Percentiles rank a stretch among this genome's conserved stretches.
Evolutionary conservation across 2,113 vertebrate species (phyloP).

Genomic region (Marmota flaviventris): DNA sequence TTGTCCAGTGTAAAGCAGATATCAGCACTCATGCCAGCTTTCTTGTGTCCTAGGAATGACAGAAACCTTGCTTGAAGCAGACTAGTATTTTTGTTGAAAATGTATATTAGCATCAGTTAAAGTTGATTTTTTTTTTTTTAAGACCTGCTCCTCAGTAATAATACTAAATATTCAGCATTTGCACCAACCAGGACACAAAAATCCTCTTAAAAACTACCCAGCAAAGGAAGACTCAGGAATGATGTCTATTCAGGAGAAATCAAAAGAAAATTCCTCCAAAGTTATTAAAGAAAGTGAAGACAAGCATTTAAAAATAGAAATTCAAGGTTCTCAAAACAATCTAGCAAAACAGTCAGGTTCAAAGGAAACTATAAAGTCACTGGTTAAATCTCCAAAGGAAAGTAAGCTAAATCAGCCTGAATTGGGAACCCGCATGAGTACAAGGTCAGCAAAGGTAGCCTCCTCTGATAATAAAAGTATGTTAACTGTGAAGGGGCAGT

Average conservation of each 20-base stretch:
- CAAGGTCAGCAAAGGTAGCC: slow-evolving; percentile 79
- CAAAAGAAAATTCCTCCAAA: slow-evolving; percentile 76
- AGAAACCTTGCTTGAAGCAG: slow-evolving; percentile 62
- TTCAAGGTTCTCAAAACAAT: slow-evolving; percentile 73
- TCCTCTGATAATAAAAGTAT: slow-evolving; percentile 76
- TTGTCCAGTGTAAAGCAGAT: slow-evolving; percentile 67
- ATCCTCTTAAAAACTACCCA: slow-evolving; percentile 42
- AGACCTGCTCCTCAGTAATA: slow-evolving; percentile 64
- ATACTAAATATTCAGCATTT: slow-evolving; percentile 72
- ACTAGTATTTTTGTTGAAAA: slow-evolving; percentile 78
- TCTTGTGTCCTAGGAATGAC: slow-evolving; percentile 63
- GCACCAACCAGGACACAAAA: neutral
- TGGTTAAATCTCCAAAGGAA: slow-evolving; percentile 77
- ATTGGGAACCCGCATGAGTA: slow-evolving; percentile 81
- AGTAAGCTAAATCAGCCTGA: slow-evolving; percentile 75
- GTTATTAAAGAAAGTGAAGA: slow-evolving; percentile 68
- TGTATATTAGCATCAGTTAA: slow-evolving; percentile 54
- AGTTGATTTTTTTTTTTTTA: slow-evolving; percentile 34
- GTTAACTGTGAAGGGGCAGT: slow-evolving; percentile 71
- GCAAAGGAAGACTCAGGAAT: slow-evolving; percentile 73
- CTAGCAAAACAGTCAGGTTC: slow-evolving; percentile 62
- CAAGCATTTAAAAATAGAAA: slow-evolving; percentile 60
- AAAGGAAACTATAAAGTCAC: slow-evolving; percentile 74
- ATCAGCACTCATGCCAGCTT: slow-evolving; percentile 63
- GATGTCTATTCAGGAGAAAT: slow-evolving; percentile 81